These are phyloP conservation scores for Metopolophium dirhodum DNA, from an alignment of 1,140 invertebrate genomes.

Conservation along the genomic window DNA sequence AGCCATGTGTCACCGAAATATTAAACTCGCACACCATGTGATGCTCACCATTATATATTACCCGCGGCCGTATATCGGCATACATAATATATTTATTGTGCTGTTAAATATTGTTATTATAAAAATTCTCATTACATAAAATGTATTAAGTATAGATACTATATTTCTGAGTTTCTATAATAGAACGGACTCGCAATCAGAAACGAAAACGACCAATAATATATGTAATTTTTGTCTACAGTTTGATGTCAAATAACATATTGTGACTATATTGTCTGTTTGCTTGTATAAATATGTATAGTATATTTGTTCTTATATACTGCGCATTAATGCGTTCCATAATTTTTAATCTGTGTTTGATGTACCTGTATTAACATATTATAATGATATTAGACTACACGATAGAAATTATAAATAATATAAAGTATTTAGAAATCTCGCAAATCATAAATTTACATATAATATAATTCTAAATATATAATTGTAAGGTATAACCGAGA, in stretches of 20 bases:
- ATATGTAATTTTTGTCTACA: not conserved
- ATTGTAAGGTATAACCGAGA: not conserved
- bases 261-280: not conserved
- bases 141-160: not conserved
- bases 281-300: not conserved
- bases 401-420: not conserved
- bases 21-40: not conserved
- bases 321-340: not conserved
- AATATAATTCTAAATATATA: not conserved
- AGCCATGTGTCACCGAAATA: not conserved
- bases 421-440: not conserved
- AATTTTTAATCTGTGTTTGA: not conserved
- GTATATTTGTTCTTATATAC: not conserved
- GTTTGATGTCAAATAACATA: not conserved
- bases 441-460: not conserved
- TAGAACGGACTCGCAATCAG: not conserved
- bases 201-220: not conserved
- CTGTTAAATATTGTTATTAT: not conserved
- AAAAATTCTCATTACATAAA: not conserved
- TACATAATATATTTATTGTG: not conserved
- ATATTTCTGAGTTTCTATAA: not conserved
- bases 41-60: not conserved
- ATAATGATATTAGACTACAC: not conserved
- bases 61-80: not conserved
- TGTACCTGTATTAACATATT: not conserved